Evolutionary conservation across 1,140 invertebrate species (phyloP).

Genomic region (Drosophila santomea): DNA sequence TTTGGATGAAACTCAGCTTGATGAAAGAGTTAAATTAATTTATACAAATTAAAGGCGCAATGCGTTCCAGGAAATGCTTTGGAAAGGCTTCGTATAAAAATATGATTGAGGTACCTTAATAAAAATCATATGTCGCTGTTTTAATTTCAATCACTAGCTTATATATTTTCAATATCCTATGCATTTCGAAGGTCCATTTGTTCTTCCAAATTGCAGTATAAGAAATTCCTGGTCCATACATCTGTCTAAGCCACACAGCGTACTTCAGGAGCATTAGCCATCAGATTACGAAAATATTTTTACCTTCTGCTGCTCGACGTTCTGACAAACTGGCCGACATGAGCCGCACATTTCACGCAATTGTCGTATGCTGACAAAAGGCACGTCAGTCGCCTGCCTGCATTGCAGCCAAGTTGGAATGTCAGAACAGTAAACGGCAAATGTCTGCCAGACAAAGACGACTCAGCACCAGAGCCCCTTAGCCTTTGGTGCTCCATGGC

Average conservation of each 20-base stretch:
- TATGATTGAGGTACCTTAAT: background rate
- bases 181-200: background rate
- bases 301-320: constrained; percentile 11
- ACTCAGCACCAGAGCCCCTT: constrained; percentile 18
- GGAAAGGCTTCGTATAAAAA: background rate
- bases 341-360: constrained; percentile 49
- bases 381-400: constrained; percentile 55
- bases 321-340: constrained; percentile 52
- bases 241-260: background rate
- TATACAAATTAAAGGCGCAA: background rate
- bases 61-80: background rate
- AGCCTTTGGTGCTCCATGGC: background rate
- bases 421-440: constrained; percentile 74
- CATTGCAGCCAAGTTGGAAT: constrained; percentile 65
- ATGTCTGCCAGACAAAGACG: constrained; percentile 70
- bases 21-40: constrained; percentile 7
- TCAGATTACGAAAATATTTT: constrained; percentile 22
- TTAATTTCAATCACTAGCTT: no score
- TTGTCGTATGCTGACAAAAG: constrained; percentile 57
- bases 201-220: background rate
- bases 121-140: background rate
- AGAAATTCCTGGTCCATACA: background rate
- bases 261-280: constrained; percentile 9
- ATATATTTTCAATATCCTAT: background rate
- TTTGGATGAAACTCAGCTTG: constrained; percentile 7